Percentiles rank a stretch among this genome's conserved stretches.
phyloP scores from a whole-genome alignment of 2,797 vertebrate genomes.

The Syndactyla subalaris region DNA sequence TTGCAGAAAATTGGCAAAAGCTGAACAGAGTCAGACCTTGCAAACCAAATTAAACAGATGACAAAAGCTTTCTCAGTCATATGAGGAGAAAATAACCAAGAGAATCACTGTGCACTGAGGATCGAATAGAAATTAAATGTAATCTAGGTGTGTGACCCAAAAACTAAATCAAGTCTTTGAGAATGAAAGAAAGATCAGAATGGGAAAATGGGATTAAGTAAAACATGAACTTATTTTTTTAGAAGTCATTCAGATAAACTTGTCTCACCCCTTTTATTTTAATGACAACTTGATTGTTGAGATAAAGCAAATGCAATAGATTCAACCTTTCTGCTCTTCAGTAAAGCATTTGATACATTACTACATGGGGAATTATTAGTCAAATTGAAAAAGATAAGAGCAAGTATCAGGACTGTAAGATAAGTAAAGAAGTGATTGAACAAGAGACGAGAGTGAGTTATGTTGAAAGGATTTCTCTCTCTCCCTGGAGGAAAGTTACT shows the following conservation, averaged over 20 bases:
- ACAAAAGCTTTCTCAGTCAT: background rate
- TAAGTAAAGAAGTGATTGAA: constrained; percentile 45
- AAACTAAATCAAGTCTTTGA: background rate
- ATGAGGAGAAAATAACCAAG: background rate
- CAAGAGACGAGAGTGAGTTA: background rate
- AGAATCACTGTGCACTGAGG: background rate
- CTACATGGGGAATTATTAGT: constrained; percentile 44
- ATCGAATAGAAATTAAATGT: background rate
- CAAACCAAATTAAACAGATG: background rate
- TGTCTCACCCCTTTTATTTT: background rate
- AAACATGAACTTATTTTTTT: background rate
- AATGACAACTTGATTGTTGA: background rate
- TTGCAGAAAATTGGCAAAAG: background rate
- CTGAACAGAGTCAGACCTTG: background rate
- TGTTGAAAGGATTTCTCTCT: constrained; percentile 54
- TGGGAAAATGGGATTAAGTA: background rate
- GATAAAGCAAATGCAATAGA: background rate
- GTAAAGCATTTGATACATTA: background rate
- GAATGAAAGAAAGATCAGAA: background rate
- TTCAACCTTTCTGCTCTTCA: background rate
- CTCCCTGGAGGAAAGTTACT: constrained; percentile 54
- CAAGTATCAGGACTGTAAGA: constrained; percentile 31
- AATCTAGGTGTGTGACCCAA: background rate
- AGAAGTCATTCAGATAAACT: background rate
- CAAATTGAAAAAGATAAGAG: constrained; percentile 61